These are phyloP conservation scores for Tetragonula clypearis DNA, from an alignment of 1,140 invertebrate species.

Conservation along the genomic window DNA sequence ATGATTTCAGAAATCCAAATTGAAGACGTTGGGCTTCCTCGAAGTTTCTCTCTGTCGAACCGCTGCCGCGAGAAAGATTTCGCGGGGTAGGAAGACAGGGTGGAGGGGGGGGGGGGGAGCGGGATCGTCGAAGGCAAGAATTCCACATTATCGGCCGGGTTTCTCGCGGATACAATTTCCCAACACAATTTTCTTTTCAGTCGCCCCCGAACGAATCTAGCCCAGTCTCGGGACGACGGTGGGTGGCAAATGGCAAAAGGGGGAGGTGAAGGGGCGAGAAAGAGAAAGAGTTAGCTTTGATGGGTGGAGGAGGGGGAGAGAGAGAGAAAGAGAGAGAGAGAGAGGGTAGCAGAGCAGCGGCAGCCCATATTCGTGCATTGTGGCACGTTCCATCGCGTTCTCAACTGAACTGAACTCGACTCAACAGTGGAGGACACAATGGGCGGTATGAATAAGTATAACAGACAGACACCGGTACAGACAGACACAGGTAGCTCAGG, in stretches of 20 bases:
- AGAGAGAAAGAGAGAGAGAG: slow-evolving; percentile 42
- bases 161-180: slow-evolving; percentile 76
- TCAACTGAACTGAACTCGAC: slow-evolving; percentile 82
- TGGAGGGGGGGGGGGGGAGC: no score
- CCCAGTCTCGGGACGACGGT: slow-evolving; percentile 48
- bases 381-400: slow-evolving; percentile 82
- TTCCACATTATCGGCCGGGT: slow-evolving; percentile 68
- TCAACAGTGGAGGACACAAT: slow-evolving; percentile 79
- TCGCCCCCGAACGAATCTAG: slow-evolving; percentile 66
- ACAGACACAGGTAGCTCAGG: slow-evolving; percentile 80
- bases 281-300: slow-evolving; percentile 52
- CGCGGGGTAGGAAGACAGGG: no score
- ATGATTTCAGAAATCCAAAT: slow-evolving; percentile 12
- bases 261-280: slow-evolving; percentile 48
- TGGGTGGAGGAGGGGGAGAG: slow-evolving; percentile 41
- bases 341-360: slow-evolving; percentile 58
- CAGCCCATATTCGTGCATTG: slow-evolving; percentile 81
- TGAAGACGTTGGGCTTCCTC: background rate
- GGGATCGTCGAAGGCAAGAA: slow-evolving; percentile 12
- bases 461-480: slow-evolving; percentile 82
- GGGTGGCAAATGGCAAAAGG: slow-evolving; percentile 70
- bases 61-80: background rate
- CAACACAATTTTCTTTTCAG: slow-evolving; percentile 77
- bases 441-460: slow-evolving; percentile 82
- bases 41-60: background rate